Base-by-base conservation (phyloP, 2,888 invertebrate species). In the Crepidodera aurea region DNA sequence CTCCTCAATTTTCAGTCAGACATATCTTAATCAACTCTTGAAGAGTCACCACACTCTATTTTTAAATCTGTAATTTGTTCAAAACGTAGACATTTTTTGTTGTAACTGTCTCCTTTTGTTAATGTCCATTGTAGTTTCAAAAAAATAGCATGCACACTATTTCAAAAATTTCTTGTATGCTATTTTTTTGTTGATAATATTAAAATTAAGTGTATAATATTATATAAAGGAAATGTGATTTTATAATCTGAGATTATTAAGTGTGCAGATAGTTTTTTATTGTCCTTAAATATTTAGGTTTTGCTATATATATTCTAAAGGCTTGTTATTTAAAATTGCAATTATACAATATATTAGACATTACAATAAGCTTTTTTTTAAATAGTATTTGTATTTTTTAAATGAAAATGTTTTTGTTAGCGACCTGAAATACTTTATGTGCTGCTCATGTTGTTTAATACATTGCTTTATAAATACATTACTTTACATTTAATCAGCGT, bases 191-290 rank as follows among this genome's bases (percentile, higher is more conserved):
- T 66, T 61, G 29, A 53, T 66, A 48, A 42, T n/a, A n/a, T 65
- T 65, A 58, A 59, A 44, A 44, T 53, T 67, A 66, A 59, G 53
- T 59, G 62, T 68, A 68, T 64, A n/a, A n/a, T n/a, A n/a, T n/a
- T n/a, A 66, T 64, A 70, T 67, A 65, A 69, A 62, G 64, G 53
- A 65, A 70, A 69, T 73, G 73, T 73, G 73, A 74, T 74, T 71
- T 72, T 73, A 73, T 71, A 71, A 70, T 71, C 71, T 73, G 73
- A 74, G 74, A 73, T 74, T 73, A 73, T 66, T 72, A 66, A 67
- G 67, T 69, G 71, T 71, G 73, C 72, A 70, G 69, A 73, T 71
- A 69, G 68, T 70, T 71, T 67, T 54, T 67, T 55, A 60, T 66
- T 67, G 66, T 68, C 69, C 67, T 59, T 63, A 61, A 64, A 60